phyloP scores from a whole-genome alignment of 2,888 invertebrate genomes.

The Drosophila colorata region DNA sequence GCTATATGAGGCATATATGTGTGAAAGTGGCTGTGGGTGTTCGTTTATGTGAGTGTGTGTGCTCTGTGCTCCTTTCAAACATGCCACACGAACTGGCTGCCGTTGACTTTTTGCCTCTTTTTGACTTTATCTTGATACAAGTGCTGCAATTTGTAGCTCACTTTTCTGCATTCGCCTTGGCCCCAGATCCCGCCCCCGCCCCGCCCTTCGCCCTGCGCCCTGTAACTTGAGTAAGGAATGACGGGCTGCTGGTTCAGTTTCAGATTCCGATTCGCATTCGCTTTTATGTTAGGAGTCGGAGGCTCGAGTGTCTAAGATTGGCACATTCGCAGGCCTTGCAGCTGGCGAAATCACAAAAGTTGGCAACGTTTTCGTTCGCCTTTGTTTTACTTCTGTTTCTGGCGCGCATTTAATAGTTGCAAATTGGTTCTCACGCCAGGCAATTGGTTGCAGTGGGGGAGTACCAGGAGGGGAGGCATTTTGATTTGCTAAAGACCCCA shows the following conservation, averaged over 20 bases:
- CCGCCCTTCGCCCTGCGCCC: background rate
- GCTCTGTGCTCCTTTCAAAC: conserved; percentile 40
- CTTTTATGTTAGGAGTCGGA: conserved; percentile 8
- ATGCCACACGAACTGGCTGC: conserved; percentile 55
- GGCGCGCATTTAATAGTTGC: conserved; percentile 76
- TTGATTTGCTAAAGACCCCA: conserved; percentile 48
- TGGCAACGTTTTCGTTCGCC: conserved; percentile 42
- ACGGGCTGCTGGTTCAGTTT: conserved; percentile 11
- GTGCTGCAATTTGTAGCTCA: conserved; percentile 75
- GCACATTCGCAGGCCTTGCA: conserved; percentile 47
- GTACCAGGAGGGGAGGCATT: conserved; percentile 7
- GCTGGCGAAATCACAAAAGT: conserved; percentile 48
- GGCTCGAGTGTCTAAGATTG: conserved; percentile 42
- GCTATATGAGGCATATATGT: conserved; percentile 4
- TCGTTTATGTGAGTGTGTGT: background rate
- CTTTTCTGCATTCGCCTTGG: conserved; percentile 38
- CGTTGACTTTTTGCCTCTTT: conserved; percentile 66
- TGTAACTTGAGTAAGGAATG: conserved; percentile 29
- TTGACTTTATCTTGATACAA: conserved; percentile 77
- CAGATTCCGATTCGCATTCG: conserved; percentile 13
- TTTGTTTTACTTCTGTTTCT: conserved; percentile 54
- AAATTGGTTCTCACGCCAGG: conserved; percentile 74
- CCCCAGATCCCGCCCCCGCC: background rate
- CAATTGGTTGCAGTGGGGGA: conserved; percentile 36
- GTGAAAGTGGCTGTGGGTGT: background rate